Conservation (phyloP, 2,888 invertebrate species). For the Amphimallon solstitiale region DNA sequence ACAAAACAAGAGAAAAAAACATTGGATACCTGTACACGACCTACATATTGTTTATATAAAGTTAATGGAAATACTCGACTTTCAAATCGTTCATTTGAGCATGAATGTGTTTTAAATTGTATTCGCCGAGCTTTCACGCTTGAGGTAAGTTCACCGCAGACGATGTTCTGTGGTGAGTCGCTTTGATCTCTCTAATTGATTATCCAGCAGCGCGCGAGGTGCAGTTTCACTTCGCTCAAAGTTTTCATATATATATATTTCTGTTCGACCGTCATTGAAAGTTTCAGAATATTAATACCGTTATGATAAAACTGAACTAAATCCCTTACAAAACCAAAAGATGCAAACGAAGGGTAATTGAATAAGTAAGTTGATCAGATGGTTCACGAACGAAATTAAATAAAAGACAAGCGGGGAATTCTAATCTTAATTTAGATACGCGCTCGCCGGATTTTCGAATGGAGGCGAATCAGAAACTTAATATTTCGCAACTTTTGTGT, state of each 20-base stretch:
- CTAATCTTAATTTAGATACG: slow-evolving; percentile 10
- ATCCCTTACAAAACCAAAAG: not conserved
- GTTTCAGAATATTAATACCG: not conserved
- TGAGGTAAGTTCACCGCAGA: not conserved
- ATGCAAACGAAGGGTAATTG: slow-evolving; percentile 3
- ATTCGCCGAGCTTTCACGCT: slow-evolving; percentile 13
- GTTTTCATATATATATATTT: slow-evolving; percentile 11
- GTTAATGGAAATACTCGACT: not conserved
- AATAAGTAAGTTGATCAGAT: not conserved
- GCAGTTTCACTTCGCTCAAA: slow-evolving; percentile 10
- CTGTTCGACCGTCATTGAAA: not conserved
- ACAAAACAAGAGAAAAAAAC: too few relatives aligned
- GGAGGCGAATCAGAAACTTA: too few relatives aligned
- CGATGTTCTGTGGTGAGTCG: not conserved
- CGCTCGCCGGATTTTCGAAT: not conserved
- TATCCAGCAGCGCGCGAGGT: not conserved
- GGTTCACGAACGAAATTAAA: not conserved
- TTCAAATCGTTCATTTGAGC: slow-evolving; percentile 20
- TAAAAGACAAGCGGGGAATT: not conserved
- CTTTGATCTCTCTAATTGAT: slow-evolving; percentile 29
- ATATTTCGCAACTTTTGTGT: too few relatives aligned
- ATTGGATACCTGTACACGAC: too few relatives aligned
- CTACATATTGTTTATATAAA: too few relatives aligned
- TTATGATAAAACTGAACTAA: slow-evolving; percentile 3
- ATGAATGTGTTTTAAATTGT: slow-evolving; percentile 13